Conservation (phyloP, 2,797 vertebrate genomes). For the Halcyon badia region DNA sequence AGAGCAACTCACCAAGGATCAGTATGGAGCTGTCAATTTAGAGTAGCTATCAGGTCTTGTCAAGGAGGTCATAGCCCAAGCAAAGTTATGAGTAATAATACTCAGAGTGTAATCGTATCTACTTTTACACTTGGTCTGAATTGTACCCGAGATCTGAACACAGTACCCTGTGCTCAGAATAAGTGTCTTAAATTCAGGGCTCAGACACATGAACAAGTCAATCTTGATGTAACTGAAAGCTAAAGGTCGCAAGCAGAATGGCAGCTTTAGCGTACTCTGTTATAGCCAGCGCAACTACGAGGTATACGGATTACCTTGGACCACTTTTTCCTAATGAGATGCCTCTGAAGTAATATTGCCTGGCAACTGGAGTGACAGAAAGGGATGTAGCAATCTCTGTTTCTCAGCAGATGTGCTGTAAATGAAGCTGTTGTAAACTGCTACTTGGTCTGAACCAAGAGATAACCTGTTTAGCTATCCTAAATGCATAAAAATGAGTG, state of each 20-base stretch:
- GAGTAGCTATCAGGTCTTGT: background rate
- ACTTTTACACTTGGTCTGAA: background rate
- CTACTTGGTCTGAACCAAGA: background rate
- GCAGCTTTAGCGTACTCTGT: background rate
- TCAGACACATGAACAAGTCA: background rate
- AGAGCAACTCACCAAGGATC: background rate
- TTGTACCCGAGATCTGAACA: background rate
- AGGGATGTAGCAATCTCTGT: background rate
- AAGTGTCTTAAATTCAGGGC: background rate
- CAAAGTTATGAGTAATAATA: background rate
- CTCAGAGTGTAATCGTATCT: background rate
- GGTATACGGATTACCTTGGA: background rate
- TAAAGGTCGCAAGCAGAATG: background rate
- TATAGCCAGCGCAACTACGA: background rate
- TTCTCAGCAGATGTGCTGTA: background rate
- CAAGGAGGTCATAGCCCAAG: background rate
- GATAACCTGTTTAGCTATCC: background rate
- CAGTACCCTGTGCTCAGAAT: background rate
- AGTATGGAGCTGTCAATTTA: background rate
- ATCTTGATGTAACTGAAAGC: background rate
- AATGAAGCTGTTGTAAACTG: background rate
- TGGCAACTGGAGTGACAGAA: background rate
- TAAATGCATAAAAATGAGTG: background rate
- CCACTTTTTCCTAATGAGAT: background rate
- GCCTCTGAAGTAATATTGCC: background rate